Conservation (phyloP, 2,797 vertebrate genomes). For the Rhynchonycteris naso region DNA sequence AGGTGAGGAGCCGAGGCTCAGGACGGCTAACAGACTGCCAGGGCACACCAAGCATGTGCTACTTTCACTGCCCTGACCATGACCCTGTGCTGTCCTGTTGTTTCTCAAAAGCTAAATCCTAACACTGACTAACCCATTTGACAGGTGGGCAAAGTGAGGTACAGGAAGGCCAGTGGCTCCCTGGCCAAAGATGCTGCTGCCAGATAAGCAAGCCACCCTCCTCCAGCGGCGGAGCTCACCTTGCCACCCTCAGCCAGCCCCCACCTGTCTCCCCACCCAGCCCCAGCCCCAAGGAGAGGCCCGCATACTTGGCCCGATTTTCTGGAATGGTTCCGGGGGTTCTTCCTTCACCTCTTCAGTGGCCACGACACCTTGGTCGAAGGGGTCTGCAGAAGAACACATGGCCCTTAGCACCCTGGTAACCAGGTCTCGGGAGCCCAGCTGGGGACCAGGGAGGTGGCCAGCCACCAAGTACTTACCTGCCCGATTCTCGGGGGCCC, state of each 20-base stretch:
- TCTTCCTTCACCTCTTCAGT: conserved; percentile 97
- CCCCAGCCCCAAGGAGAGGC: conserved; percentile 50
- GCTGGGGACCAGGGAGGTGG: not conserved
- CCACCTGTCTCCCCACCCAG: not conserved
- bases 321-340: conserved; percentile 96
- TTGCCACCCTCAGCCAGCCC: not conserved
- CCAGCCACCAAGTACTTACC: conserved; percentile 82
- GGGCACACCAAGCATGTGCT: not conserved
- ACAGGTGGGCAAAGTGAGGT: conserved; percentile 3
- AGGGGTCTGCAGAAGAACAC: conserved; percentile 93
- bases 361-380: conserved; percentile 95
- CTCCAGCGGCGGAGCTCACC: not conserved
- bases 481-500: conserved; percentile 87
- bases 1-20: conserved; percentile 49
- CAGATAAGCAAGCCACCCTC: not conserved
- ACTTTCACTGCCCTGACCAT: not conserved
- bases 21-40: conserved; percentile 7
- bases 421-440: not conserved
- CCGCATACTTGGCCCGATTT: conserved; percentile 98
- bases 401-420: conserved; percentile 66
- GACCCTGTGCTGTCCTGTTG: not conserved
- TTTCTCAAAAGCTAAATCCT: not conserved
- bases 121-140: not conserved
- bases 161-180: not conserved
- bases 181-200: not conserved